Percentiles rank a stretch among this genome's conserved stretches.
phyloP scores from a whole-genome alignment of 2,797 vertebrate species.

The Lycodopsis pacificus region DNA sequence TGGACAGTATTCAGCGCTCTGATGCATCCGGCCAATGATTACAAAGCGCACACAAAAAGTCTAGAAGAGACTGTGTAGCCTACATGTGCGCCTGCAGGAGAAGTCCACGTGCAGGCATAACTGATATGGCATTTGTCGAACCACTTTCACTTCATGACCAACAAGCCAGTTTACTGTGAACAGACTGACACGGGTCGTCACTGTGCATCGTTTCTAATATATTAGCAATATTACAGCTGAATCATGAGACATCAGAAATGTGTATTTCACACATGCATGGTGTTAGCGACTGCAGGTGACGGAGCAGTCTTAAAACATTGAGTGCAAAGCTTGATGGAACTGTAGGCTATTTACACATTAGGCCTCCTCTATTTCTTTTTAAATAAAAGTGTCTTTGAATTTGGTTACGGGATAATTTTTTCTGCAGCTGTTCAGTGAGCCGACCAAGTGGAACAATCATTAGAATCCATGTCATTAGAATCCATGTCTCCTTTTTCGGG shows the following conservation, averaged over 20 bases:
- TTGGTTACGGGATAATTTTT: slow-evolving; percentile 38
- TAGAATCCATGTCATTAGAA: slow-evolving; percentile 38
- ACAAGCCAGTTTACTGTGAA: background rate
- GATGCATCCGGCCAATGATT: background rate
- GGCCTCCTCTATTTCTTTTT: background rate
- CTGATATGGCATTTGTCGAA: background rate
- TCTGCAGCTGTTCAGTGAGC: slow-evolving; percentile 60
- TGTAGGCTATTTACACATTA: background rate
- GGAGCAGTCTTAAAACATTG: background rate
- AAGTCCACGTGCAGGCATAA: background rate
- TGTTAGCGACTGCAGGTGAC: background rate
- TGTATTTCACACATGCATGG: background rate
- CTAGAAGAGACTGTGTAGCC: background rate
- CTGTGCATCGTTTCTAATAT: background rate
- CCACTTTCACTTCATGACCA: background rate
- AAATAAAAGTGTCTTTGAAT: background rate
- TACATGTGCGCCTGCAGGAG: background rate
- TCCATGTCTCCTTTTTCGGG: slow-evolving; percentile 33
- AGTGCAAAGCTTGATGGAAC: background rate
- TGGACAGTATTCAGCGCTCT: background rate
- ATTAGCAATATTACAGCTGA: background rate
- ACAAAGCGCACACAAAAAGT: background rate
- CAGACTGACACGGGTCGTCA: background rate
- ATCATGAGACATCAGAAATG: background rate
- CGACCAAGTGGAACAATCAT: slow-evolving; percentile 71